These are phyloP conservation scores for Hirtodrosophila histrioides DNA, from an alignment of 2,888 invertebrate species.

Conservation along the genomic window DNA sequence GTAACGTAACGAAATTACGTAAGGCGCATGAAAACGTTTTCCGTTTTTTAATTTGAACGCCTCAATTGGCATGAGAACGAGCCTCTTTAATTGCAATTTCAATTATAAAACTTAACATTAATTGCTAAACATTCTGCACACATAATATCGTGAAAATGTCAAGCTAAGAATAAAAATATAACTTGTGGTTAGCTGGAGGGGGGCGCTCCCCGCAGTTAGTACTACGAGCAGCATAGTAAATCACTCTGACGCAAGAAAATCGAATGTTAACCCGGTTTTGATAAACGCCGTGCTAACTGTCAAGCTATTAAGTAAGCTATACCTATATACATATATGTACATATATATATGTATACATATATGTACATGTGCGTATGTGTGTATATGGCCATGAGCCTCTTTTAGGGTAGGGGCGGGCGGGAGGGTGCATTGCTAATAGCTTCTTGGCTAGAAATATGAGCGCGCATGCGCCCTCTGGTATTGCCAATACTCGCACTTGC, in stretches of 20 bases:
- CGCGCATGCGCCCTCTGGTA: constrained; percentile 48
- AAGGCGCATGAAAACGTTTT: constrained; percentile 35
- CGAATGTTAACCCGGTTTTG: constrained; percentile 11
- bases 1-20: constrained; percentile 61
- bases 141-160: neutral
- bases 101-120: constrained; percentile 18
- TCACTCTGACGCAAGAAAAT: constrained; percentile 8
- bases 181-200: no score
- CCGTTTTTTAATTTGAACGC: constrained; percentile 20
- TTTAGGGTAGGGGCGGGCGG: neutral
- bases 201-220: no score
- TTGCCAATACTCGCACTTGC: constrained; percentile 38
- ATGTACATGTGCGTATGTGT: constrained; percentile 20
- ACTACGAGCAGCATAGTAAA: neutral
- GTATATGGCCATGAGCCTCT: constrained; percentile 38
- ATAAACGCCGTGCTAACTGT: constrained; percentile 22
- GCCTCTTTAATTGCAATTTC: neutral
- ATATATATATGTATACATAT: neutral
- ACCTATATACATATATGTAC: constrained; percentile 3
- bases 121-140: neutral
- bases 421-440: constrained; percentile 39
- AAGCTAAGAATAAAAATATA: neutral
- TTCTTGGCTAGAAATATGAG: constrained; percentile 33
- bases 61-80: constrained; percentile 33
- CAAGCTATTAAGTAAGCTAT: constrained; percentile 25